These are phyloP conservation scores for Rhagophthalmus giganteus DNA, from an alignment of 2,888 invertebrate genomes.

Conservation along the genomic window DNA sequence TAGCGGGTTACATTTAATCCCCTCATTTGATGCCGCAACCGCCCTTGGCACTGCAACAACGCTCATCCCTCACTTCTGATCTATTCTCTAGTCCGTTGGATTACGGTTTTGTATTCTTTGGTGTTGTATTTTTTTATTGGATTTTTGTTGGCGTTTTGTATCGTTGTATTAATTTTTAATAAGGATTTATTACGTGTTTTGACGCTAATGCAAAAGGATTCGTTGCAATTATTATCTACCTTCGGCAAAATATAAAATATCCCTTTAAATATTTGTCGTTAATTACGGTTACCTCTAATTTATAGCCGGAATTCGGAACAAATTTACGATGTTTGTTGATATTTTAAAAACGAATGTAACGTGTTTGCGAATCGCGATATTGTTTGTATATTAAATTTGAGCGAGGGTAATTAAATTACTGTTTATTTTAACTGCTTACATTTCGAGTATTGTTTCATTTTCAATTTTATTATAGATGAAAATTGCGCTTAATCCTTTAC, in stretches of 20 bases:
- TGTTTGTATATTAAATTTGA: no score
- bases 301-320: no score
- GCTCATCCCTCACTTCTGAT: conserved; percentile 20
- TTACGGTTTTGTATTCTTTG: conserved; percentile 45
- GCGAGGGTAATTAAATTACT: no score
- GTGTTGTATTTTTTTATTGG: conserved; percentile 48
- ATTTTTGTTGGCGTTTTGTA: conserved; percentile 46
- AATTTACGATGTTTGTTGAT: no score
- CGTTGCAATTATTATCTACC: conserved; percentile 5
- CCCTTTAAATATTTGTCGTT: conserved; percentile 13
- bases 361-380: no score
- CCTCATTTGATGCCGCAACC: conserved; percentile 45
- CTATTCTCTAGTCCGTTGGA: conserved; percentile 36
- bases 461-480: no score
- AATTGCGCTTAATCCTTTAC: no score
- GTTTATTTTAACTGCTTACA: no score
- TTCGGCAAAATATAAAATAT: conserved; percentile 1
- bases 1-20: conserved; percentile 44
- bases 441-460: no score
- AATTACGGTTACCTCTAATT: conserved; percentile 13
- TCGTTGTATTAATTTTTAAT: conserved; percentile 50
- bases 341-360: no score
- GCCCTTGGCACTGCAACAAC: conserved; percentile 23
- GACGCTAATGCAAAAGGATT: conserved; percentile 43
- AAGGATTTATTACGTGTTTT: conserved; percentile 53